Evolutionary conservation across 1,140 invertebrate species (phyloP).

Genomic region (Ephestia elutella): DNA sequence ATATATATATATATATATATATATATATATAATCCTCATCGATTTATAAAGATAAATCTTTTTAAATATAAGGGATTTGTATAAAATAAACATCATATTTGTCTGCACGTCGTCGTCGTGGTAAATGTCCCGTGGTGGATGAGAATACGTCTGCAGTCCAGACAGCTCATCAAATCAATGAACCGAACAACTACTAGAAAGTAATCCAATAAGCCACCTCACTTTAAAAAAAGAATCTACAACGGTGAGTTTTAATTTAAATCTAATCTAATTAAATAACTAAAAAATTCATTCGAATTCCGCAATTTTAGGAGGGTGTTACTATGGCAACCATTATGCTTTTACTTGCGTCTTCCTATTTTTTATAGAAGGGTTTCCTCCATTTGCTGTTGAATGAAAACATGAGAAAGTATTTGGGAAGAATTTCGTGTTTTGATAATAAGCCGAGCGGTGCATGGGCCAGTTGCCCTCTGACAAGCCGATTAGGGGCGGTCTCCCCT

Average conservation of each 20-base stretch:
- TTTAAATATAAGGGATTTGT: no score
- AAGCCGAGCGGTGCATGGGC: constrained; percentile 35
- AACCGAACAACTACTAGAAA: not conserved
- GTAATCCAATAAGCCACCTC: not conserved
- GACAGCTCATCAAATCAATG: constrained; percentile 5
- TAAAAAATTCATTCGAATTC: constrained; percentile 21
- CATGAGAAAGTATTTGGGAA: constrained; percentile 22
- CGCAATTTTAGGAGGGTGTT: constrained; percentile 21
- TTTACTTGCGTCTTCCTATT: constrained; percentile 24
- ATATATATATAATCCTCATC: no score
- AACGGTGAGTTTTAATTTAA: constrained; percentile 16
- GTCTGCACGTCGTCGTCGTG: no score
- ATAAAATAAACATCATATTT: no score
- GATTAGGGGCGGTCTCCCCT: constrained; percentile 43
- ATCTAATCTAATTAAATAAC: constrained; percentile 24
- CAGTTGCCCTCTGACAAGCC: constrained; percentile 45
- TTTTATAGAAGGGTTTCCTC: constrained; percentile 34
- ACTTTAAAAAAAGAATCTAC: not conserved
- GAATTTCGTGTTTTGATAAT: constrained; percentile 41
- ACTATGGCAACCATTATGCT: constrained; percentile 22
- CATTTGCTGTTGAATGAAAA: constrained; percentile 40
- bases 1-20: no score
- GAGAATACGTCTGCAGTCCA: not conserved
- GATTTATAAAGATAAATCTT: no score
- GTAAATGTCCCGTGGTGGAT: not conserved